Conservation (phyloP, 2,888 invertebrate species). For the Stictocephala bisonia region DNA sequence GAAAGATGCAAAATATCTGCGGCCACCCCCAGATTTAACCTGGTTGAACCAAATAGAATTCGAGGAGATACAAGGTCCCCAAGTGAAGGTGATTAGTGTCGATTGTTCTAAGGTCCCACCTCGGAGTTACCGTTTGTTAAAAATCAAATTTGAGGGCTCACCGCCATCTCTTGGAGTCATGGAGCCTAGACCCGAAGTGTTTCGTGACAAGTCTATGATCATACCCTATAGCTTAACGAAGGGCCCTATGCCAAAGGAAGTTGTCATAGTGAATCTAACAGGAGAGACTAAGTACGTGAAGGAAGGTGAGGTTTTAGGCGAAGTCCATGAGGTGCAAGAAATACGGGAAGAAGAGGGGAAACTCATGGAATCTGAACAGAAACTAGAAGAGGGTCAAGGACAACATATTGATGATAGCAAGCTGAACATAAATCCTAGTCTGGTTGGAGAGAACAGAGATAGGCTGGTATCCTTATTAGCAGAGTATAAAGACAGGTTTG, state of each 20-base stretch:
- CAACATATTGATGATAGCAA: background rate
- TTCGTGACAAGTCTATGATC: background rate
- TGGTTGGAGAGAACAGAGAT: background rate
- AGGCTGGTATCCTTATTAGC: background rate
- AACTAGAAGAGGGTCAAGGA: background rate
- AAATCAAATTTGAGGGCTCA: background rate
- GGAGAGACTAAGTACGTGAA: background rate
- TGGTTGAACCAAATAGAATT: conserved; percentile 1
- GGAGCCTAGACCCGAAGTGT: background rate
- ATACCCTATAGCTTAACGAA: background rate
- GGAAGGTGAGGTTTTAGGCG: background rate
- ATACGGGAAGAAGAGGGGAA: background rate
- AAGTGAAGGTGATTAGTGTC: background rate
- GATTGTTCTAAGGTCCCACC: background rate
- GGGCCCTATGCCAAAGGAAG: background rate
- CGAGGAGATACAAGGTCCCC: background rate
- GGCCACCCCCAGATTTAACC: background rate
- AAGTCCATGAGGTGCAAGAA: background rate
- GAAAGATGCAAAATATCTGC: background rate
- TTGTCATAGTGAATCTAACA: background rate
- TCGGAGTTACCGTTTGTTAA: background rate
- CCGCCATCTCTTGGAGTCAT: background rate
- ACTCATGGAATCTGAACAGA: background rate
- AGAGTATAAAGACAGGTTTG: conserved; percentile 7
- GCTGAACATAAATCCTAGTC: background rate